A percentile compares a stretch with the other conserved stretches of the same genome.
phyloP scores from a whole-genome alignment of 2,888 invertebrate genomes.

The Neoaliturus tenellus region DNA sequence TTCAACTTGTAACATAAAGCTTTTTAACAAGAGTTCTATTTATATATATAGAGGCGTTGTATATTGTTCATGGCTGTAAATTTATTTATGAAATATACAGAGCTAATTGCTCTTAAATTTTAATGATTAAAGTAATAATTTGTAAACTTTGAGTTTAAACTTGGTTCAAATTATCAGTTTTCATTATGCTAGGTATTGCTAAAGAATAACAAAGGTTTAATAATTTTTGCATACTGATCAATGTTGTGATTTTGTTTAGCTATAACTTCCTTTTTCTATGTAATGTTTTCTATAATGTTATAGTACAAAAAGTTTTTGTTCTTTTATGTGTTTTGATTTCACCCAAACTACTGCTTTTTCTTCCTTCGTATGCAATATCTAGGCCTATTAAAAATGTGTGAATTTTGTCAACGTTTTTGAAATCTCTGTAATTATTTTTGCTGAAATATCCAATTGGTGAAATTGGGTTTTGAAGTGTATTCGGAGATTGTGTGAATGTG shows the following conservation, averaged over 20 bases:
- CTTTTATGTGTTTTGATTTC: background rate
- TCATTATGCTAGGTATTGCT: background rate
- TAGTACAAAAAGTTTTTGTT: slow-evolving; percentile 3
- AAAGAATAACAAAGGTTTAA: background rate
- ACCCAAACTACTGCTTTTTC: too few relatives aligned
- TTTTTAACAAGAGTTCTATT: background rate
- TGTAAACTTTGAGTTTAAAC: background rate
- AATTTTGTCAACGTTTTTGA: too few relatives aligned
- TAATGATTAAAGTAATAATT: background rate
- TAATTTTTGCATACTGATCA: background rate
- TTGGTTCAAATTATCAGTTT: background rate
- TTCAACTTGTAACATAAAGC: background rate
- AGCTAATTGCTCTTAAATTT: background rate
- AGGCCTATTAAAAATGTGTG: too few relatives aligned
- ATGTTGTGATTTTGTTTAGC: slow-evolving; percentile 12
- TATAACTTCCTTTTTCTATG: background rate
- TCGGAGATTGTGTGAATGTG: too few relatives aligned
- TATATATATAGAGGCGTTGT: background rate
- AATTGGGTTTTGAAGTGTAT: too few relatives aligned
- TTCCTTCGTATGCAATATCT: too few relatives aligned
- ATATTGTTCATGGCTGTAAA: background rate
- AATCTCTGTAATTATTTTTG: too few relatives aligned
- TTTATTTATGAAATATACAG: background rate
- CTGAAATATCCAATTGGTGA: too few relatives aligned
- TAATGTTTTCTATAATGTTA: slow-evolving; percentile 10